Conservation (phyloP, 2,113 vertebrate species). For the Hirundichthys speculiger region DNA sequence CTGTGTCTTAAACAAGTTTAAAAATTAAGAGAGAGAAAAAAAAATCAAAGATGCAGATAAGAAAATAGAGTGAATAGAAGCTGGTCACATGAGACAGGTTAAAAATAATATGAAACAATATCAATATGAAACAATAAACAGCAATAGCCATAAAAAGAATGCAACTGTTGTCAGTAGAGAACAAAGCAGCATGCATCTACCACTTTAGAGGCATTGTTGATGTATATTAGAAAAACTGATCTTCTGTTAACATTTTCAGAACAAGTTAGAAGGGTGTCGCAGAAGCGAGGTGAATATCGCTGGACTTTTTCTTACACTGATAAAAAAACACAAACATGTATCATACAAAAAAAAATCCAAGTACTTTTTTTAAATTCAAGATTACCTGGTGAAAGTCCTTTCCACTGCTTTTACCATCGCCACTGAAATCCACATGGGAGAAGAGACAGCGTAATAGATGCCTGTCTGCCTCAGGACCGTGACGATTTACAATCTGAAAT, state of each 20-base stretch:
- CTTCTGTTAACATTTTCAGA: too few relatives aligned
- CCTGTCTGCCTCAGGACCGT: slow-evolving; percentile 99
- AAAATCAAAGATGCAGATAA: background rate
- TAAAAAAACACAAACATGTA: too few relatives aligned
- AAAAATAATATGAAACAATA: background rate
- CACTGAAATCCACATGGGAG: slow-evolving; percentile 99
- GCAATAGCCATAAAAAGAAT: background rate
- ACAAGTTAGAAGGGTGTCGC: too few relatives aligned
- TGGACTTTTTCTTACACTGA: too few relatives aligned
- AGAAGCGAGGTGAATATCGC: too few relatives aligned
- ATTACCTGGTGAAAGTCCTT: slow-evolving; percentile 99
- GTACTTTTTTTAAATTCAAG: slow-evolving; percentile 34
- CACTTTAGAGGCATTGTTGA: too few relatives aligned
- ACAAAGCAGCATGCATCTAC: background rate
- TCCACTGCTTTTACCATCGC: slow-evolving; percentile 99
- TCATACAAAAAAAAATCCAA: background rate
- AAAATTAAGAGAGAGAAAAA: slow-evolving; percentile 36
- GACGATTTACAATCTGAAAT: slow-evolving; percentile 97
- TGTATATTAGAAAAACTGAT: too few relatives aligned
- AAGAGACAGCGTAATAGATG: slow-evolving; percentile 99
- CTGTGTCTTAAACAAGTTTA: slow-evolving; percentile 87
- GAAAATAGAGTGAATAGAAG: slow-evolving; percentile 30
- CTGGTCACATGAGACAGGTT: slow-evolving; percentile 34
- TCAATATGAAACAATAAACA: background rate
- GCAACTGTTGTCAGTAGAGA: background rate